Evolutionary conservation across 2,888 invertebrate genomes (phyloP).

Genomic region (Melanostoma mellinum): DNA sequence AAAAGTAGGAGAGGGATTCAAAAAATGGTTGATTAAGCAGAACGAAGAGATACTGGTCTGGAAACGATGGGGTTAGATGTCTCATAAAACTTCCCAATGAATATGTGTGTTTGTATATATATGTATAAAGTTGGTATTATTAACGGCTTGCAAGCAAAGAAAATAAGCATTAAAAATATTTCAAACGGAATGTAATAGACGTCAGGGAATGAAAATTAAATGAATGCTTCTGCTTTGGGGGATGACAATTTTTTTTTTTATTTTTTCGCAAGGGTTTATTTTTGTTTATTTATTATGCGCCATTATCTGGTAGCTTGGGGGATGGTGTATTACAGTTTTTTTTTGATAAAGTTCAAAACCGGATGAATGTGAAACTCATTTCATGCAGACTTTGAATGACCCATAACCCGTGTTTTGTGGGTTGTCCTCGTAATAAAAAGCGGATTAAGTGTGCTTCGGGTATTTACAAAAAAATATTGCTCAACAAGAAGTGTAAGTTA

Average conservation of each 20-base stretch:
- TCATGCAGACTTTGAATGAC: too few species aligned
- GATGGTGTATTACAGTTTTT: conserved; percentile 16
- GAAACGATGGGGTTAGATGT: conserved; percentile 19
- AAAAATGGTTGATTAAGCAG: conserved; percentile 31
- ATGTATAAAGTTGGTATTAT: conserved; percentile 9
- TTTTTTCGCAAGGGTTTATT: neutral
- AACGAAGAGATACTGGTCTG: conserved; percentile 6
- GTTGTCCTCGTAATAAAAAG: too few species aligned
- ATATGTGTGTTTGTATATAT: too few species aligned
- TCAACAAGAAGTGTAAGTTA: too few species aligned
- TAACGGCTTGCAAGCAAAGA: conserved; percentile 27
- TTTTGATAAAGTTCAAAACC: neutral
- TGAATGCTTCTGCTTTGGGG: conserved; percentile 7
- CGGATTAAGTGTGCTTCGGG: too few species aligned
- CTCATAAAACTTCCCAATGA: neutral
- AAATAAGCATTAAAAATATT: conserved; percentile 35
- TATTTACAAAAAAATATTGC: too few species aligned
- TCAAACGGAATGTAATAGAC: conserved; percentile 37
- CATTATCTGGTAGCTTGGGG: conserved; percentile 8
- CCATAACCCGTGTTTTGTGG: too few species aligned
- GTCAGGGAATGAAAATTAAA: conserved; percentile 30
- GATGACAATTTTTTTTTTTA: conserved; percentile 8
- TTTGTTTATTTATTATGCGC: conserved; percentile 20
- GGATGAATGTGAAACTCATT: too few species aligned
- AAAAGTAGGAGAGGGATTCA: conserved; percentile 6